Conservation (phyloP, 2,888 invertebrate species). For the Teinopalpus imperialis region DNA sequence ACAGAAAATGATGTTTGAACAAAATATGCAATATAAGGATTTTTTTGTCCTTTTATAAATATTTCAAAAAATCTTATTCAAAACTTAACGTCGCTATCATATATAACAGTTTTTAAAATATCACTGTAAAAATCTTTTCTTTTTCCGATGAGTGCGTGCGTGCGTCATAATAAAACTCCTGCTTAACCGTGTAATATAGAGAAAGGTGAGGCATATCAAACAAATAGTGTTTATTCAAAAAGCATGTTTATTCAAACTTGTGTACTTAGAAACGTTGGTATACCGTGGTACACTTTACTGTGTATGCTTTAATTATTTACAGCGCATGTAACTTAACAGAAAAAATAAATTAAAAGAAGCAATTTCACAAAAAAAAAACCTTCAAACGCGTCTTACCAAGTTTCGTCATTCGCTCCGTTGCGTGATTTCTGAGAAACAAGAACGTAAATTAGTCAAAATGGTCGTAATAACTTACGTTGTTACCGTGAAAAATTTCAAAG, state of each 20-base stretch:
- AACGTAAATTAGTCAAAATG: slow-evolving; percentile 27
- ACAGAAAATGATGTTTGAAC: too few relatives aligned
- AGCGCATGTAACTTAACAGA: slow-evolving; percentile 36
- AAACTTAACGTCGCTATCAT: too few relatives aligned
- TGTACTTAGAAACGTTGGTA: slow-evolving; percentile 52
- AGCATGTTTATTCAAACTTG: slow-evolving; percentile 61
- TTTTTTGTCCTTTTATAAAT: too few relatives aligned
- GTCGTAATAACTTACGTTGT: slow-evolving; percentile 24
- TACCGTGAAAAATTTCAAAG: slow-evolving; percentile 17
- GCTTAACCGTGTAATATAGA: slow-evolving; percentile 38
- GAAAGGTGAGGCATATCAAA: slow-evolving; percentile 59
- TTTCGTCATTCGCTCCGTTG: slow-evolving; percentile 26
- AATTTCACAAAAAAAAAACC: slow-evolving; percentile 36
- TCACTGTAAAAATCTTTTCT: too few relatives aligned
- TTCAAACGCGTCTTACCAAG: slow-evolving; percentile 41
- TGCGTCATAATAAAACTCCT: slow-evolving; percentile 20
- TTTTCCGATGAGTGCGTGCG: too few relatives aligned
- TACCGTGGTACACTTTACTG: slow-evolving; percentile 42
- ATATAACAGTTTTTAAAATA: too few relatives aligned
- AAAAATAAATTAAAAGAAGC: slow-evolving; percentile 38
- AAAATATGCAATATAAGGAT: too few relatives aligned
- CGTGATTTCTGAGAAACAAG: slow-evolving; percentile 36
- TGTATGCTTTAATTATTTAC: slow-evolving; percentile 46
- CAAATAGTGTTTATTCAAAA: slow-evolving; percentile 56
- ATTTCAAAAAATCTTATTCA: too few relatives aligned